Evolutionary conservation across 2,113 vertebrate species (phyloP).

Genomic region (Empidonax traillii): DNA sequence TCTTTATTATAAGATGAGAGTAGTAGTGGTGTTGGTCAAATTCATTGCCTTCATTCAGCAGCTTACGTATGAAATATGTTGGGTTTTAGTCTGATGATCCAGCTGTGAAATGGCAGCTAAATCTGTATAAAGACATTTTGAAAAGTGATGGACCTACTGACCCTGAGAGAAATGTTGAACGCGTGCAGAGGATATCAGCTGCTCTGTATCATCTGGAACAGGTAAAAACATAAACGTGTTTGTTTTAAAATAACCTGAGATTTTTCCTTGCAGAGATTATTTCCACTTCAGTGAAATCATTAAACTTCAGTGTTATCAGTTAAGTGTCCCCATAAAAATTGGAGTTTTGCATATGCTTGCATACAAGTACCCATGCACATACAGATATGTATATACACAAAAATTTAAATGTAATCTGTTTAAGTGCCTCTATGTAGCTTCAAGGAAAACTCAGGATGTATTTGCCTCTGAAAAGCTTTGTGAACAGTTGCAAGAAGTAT

Average conservation of each 20-base stretch:
- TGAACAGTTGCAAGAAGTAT: neutral
- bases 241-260: neutral
- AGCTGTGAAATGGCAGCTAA: slow-evolving; percentile 95
- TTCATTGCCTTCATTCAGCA: neutral
- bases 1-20: neutral
- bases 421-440: neutral
- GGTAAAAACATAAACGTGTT: slow-evolving; percentile 43
- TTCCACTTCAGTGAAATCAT: neutral
- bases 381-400: neutral
- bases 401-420: neutral
- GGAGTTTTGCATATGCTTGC: accelerated
- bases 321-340: neutral
- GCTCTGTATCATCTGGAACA: slow-evolving; percentile 94
- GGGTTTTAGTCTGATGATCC: slow-evolving; percentile 90
- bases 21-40: neutral
- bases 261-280: neutral
- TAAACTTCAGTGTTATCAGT: neutral
- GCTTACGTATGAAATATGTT: neutral
- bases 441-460: neutral
- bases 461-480: neutral
- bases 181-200: slow-evolving; percentile 96
- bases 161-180: slow-evolving; percentile 87
- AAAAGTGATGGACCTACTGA: slow-evolving; percentile 84
- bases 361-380: no score
- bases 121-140: slow-evolving; percentile 92